phyloP scores from a whole-genome alignment of 1,140 invertebrate species.

The Macrostomum lignano region DNA sequence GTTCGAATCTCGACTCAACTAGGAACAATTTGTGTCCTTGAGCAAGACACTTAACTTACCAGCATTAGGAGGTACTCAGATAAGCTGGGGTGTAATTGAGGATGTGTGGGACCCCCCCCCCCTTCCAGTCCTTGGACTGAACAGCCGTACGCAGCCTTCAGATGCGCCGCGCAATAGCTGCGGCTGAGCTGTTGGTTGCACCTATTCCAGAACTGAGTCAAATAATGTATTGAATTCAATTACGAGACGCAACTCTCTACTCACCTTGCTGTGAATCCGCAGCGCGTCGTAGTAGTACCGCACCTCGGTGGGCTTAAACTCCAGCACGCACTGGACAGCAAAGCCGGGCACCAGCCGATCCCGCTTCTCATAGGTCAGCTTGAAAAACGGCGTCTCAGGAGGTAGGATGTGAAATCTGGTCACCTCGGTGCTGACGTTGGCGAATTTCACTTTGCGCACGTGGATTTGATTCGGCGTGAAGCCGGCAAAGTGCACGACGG shows the following conservation, averaged over 20 bases:
- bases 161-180: no score
- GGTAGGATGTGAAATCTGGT: slow-evolving; percentile 23
- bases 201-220: background rate
- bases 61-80: no score
- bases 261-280: slow-evolving; percentile 21
- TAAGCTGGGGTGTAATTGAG: no score
- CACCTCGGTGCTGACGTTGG: slow-evolving; percentile 22
- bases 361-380: slow-evolving; percentile 25
- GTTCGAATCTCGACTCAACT: no score
- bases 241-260: no score
- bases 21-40: no score
- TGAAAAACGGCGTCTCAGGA: slow-evolving; percentile 23
- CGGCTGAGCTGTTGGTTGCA: background rate
- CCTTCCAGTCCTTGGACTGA: no score
- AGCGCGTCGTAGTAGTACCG: slow-evolving; percentile 27
- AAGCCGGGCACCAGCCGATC: slow-evolving; percentile 18
- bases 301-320: slow-evolving; percentile 25
- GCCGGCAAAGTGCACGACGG: slow-evolving; percentile 23
- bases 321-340: slow-evolving; percentile 17
- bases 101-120: no score
- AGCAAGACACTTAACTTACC: no score
- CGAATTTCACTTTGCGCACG: slow-evolving; percentile 12
- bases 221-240: no score
- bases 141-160: no score
- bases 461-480: slow-evolving; percentile 19